A percentile compares a stretch with the other conserved stretches of the same genome.
Conservation (phyloP, 1,140 invertebrate species). For the Drosophila nasuta region DNA sequence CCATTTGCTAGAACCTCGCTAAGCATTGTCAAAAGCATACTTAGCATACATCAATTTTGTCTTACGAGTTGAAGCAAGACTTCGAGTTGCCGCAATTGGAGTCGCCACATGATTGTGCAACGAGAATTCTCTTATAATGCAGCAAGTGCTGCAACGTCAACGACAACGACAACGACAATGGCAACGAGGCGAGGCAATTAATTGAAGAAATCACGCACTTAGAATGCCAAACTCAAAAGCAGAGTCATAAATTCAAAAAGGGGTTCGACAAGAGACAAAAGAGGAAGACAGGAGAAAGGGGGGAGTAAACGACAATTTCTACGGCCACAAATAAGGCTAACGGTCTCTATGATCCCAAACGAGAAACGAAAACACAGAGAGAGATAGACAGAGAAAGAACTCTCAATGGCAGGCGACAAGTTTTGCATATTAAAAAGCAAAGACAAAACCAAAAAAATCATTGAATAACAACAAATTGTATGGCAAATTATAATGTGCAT, state of each 20-base stretch:
- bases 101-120: slow-evolving; percentile 65
- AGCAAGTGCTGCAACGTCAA: slow-evolving; percentile 43
- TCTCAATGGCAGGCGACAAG: slow-evolving; percentile 53
- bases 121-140: slow-evolving; percentile 35
- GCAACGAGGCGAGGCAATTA: slow-evolving; percentile 65
- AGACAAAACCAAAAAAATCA: slow-evolving; percentile 35
- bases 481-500: slow-evolving; percentile 56
- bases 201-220: slow-evolving; percentile 82
- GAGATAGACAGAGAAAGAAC: slow-evolving; percentile 5
- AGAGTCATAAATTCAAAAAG: slow-evolving; percentile 56
- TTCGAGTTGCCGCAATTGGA: background rate
- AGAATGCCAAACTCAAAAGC: slow-evolving; percentile 30
- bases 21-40: slow-evolving; percentile 46
- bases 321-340: slow-evolving; percentile 74
- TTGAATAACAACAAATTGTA: slow-evolving; percentile 48
- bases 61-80: slow-evolving; percentile 6
- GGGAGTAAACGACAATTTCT: slow-evolving; percentile 54
- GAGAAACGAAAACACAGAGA: slow-evolving; percentile 17
- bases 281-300: too few relatives aligned
- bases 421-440: slow-evolving; percentile 74
- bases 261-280: slow-evolving; percentile 4
- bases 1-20: slow-evolving; percentile 10
- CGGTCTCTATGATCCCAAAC: slow-evolving; percentile 66
- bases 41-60: slow-evolving; percentile 41
- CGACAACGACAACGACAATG: too few relatives aligned